Evolutionary conservation across 2,113 vertebrate genomes (phyloP).

Genomic region (Gopherus evgoodei): DNA sequence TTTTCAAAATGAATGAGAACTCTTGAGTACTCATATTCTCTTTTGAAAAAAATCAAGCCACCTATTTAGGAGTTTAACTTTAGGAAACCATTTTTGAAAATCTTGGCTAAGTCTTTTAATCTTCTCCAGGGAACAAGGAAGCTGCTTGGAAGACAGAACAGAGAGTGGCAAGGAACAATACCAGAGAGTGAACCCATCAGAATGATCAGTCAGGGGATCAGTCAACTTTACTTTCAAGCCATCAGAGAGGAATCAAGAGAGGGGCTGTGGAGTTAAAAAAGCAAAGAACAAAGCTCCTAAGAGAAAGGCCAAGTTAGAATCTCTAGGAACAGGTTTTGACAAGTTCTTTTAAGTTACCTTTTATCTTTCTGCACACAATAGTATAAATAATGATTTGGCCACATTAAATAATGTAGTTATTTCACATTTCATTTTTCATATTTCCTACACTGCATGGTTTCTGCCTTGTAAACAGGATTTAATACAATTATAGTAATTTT

Average conservation of each 20-base stretch:
- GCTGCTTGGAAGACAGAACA: not conserved
- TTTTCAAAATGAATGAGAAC: not conserved
- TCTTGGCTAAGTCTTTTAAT: not conserved
- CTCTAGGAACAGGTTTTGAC: not conserved
- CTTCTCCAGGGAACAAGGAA: not conserved
- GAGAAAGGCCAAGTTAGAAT: not conserved
- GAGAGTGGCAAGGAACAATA: not conserved
- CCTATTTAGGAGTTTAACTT: not conserved
- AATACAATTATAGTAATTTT: not conserved
- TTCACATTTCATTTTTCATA: not conserved
- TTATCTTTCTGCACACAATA: not conserved
- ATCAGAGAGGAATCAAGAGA: not conserved
- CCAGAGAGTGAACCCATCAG: not conserved
- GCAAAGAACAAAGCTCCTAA: not conserved
- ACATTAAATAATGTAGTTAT: not conserved
- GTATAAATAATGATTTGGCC: not conserved
- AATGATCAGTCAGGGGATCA: not conserved
- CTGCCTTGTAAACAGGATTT: not conserved
- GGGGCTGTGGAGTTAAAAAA: not conserved
- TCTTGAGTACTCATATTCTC: not conserved
- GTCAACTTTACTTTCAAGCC: not conserved
- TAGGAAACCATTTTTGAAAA: not conserved
- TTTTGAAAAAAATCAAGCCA: not conserved
- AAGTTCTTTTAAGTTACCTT: not conserved
- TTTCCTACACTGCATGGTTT: not conserved